Base-by-base conservation (phyloP, 2,113 vertebrate species). In the Odontesthes bonariensis region DNA sequence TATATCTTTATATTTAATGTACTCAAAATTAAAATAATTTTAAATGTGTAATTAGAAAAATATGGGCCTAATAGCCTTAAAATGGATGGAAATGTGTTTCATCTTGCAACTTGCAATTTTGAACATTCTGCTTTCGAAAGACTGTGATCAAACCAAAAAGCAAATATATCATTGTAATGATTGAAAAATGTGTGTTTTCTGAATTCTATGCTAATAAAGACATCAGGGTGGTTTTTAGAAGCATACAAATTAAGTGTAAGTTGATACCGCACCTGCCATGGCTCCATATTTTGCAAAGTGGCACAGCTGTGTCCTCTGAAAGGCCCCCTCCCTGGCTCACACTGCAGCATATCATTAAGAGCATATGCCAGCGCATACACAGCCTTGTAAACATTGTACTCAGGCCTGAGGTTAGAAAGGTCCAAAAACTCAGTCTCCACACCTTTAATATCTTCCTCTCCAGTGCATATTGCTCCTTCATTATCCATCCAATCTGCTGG, bases 251-350 rank as follows among this genome's bases (percentile, higher is more conserved):
- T 1, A 3, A 4, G 9, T 22, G 13, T 10, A 46, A 60, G 38
- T 3, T 64, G 42, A 63, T 57, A 4, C 67, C 81, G 53, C 22
- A 93, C 92, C 92, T 93, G 91, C 91, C 91, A 92, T 33, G 88
- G 89, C 47, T 91, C 82, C 57, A 93, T 40, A n/a, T 52, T 82
- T 17, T 84, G 52, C 49, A 91, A 66, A 46, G 61, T 77, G 10
- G 83, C 85, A 86, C 93, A 94, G 68, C 79, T 86, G 17, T 85
- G n/a, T 17, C 68, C 76, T 19, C 0, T 59, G 55, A 93, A 92
- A 27, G 91, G 92, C 6, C 90, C 91, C 66, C 60, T 88, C 1
- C 81, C 88, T 20, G 86, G 71, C 19, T 86, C 81, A 86, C 74
- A 76, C 8, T 20, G 38, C 11, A 62, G 57, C 65, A 69, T 55